Percentiles rank a stretch among this genome's conserved stretches.
Evolutionary conservation across 64 coral and sea anemone species (phyloP).

Genomic region (Cladopsammia gracilis): DNA sequence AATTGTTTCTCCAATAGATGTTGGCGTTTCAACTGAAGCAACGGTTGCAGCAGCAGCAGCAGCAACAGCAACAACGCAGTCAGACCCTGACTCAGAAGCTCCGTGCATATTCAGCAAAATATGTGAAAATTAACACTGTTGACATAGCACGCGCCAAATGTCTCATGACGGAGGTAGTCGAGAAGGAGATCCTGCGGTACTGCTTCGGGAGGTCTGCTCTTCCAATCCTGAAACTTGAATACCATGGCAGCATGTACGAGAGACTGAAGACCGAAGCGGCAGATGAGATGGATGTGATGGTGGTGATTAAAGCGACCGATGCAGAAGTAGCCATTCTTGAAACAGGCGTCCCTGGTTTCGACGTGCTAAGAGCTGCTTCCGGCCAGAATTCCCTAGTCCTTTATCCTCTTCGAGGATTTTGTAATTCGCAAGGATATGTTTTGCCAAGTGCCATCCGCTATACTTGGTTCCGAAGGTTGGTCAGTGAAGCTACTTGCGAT

Average conservation of each 20-base stretch:
- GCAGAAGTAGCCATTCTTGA: neutral
- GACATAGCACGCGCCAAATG: neutral
- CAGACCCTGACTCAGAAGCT: conserved; percentile 32
- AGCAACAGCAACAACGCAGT: too few relatives aligned
- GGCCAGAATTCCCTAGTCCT: too few relatives aligned
- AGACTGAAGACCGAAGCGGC: conserved; percentile 57
- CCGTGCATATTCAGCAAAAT: conserved; percentile 6
- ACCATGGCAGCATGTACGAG: conserved; percentile 60
- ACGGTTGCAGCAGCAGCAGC: too few relatives aligned
- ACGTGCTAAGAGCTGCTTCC: too few relatives aligned
- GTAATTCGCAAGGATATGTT: too few relatives aligned
- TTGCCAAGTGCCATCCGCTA: too few relatives aligned
- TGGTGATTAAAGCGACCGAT: conserved; percentile 10
- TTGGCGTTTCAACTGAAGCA: too few relatives aligned
- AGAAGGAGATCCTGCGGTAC: neutral
- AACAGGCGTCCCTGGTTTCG: conserved; percentile 28
- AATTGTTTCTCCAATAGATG: too few relatives aligned
- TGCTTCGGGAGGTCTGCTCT: neutral
- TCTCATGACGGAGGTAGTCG: neutral
- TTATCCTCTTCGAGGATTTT: too few relatives aligned
- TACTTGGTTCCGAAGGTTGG: too few relatives aligned
- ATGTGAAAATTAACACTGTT: conserved; percentile 47
- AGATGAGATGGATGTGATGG: conserved; percentile 66
- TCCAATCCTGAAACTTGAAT: conserved; percentile 37
- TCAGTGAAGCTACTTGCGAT: too few relatives aligned